phyloP scores from a whole-genome alignment of 92 coral and sea anemone genomes.

The Epizoanthus rinbou region DNA sequence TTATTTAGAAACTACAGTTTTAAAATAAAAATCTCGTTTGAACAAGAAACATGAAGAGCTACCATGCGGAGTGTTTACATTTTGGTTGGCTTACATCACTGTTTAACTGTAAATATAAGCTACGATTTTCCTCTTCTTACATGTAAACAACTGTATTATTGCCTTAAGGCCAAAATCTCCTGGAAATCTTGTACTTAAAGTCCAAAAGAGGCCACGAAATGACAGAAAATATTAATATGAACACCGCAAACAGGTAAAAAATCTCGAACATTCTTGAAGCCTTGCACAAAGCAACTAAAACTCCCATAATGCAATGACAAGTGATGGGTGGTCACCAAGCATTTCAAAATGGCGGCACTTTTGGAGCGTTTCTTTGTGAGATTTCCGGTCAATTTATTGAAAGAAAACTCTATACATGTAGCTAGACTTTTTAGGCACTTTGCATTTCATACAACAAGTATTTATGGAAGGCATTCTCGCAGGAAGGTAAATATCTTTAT shows the following conservation, averaged over 20 bases:
- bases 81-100: slow-evolving; percentile 28
- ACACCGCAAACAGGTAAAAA: not conserved
- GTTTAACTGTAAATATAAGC: not conserved
- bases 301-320: slow-evolving; percentile 41
- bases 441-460: slow-evolving; percentile 4
- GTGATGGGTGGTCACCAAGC: slow-evolving; percentile 15
- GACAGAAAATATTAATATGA: slow-evolving; percentile 14
- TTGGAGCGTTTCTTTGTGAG: slow-evolving; percentile 22
- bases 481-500: slow-evolving; percentile 13
- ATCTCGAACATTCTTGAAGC: slow-evolving; percentile 23
- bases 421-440: not conserved
- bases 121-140: not conserved
- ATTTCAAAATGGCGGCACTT: slow-evolving; percentile 62
- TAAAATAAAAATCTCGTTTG: not conserved
- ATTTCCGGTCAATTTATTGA: slow-evolving; percentile 1
- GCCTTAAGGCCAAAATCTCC: slow-evolving; percentile 1
- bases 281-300: not conserved
- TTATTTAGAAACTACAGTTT: not conserved
- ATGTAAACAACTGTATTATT: not conserved
- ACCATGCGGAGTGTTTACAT: slow-evolving; percentile 19
- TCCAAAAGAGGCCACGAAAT: slow-evolving; percentile 33
- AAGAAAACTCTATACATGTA: not conserved
- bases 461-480: not conserved
- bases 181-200: slow-evolving; percentile 11
- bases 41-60: not conserved